phyloP scores from a whole-genome alignment of 2,888 invertebrate species.

The Nemapogon koenigi region DNA sequence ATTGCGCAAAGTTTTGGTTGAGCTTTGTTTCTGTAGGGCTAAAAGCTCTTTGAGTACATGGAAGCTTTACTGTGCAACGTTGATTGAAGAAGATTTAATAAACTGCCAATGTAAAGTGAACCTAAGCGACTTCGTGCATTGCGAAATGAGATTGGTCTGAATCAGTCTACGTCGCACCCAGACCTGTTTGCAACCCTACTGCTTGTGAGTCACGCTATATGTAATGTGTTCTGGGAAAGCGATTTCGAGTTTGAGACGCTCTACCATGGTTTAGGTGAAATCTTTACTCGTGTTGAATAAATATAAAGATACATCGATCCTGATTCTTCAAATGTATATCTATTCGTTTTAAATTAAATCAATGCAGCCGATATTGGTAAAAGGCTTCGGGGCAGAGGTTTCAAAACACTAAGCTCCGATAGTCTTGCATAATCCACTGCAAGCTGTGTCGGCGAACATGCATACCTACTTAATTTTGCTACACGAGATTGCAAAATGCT shows the following conservation, averaged over 20 bases:
- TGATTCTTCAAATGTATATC: too few species aligned
- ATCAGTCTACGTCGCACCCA: constrained; percentile 13
- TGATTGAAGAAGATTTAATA: too few species aligned
- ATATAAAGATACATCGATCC: neutral
- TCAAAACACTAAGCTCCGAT: too few species aligned
- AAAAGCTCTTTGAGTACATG: too few species aligned
- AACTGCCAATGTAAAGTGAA: too few species aligned
- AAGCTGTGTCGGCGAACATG: neutral
- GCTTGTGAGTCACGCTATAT: constrained; percentile 37
- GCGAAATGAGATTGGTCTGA: constrained; percentile 1
- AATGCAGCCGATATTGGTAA: too few species aligned
- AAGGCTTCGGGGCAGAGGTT: too few species aligned
- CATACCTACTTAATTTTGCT: constrained; percentile 10
- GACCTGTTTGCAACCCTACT: constrained; percentile 37
- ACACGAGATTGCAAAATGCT: constrained; percentile 1
- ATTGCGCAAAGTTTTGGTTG: too few species aligned
- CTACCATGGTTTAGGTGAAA: constrained; percentile 6
- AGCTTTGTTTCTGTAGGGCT: too few species aligned
- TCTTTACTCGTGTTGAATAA: constrained; percentile 1
- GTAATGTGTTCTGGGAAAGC: constrained; percentile 9
- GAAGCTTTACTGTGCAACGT: too few species aligned
- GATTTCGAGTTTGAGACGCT: neutral
- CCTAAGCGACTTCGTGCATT: too few species aligned
- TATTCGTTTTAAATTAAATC: too few species aligned
- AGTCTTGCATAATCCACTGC: neutral